phyloP scores from a whole-genome alignment of 2,888 invertebrate genomes.

The Amiota minor region DNA sequence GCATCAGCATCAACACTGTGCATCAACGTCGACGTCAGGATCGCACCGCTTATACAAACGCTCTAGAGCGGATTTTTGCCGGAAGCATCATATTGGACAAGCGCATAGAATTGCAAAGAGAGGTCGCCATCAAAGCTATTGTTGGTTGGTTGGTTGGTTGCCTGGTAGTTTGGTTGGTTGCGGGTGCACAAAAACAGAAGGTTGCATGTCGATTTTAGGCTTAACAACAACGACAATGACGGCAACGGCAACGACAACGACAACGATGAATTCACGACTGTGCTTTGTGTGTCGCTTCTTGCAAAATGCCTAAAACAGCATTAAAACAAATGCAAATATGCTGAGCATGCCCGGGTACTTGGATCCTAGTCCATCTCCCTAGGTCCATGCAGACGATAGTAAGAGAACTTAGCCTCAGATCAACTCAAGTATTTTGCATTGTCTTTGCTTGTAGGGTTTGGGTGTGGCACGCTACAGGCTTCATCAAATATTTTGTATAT shows the following conservation, averaged over 20 bases:
- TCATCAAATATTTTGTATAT: no score
- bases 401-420: no score
- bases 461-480: no score
- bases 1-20: conserved; percentile 34
- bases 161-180: background rate
- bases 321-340: conserved; percentile 63
- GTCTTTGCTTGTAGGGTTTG: no score
- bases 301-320: conserved; percentile 47
- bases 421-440: no score
- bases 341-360: conserved; percentile 10
- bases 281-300: conserved; percentile 13
- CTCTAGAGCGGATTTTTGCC: background rate
- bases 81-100: conserved; percentile 42
- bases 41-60: background rate
- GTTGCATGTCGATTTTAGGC: conserved; percentile 63
- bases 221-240: conserved; percentile 50
- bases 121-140: no score
- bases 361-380: no score
- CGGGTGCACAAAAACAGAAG: conserved; percentile 51
- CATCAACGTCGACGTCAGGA: conserved; percentile 28
- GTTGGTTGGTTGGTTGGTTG: no score
- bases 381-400: no score
- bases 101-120: background rate
- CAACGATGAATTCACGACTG: background rate
- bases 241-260: background rate